A percentile compares a stretch with the other conserved stretches of the same genome.
These are phyloP conservation scores for Pantherophis guttatus DNA, from an alignment of 2,113 vertebrate genomes.

Conservation along the genomic window DNA sequence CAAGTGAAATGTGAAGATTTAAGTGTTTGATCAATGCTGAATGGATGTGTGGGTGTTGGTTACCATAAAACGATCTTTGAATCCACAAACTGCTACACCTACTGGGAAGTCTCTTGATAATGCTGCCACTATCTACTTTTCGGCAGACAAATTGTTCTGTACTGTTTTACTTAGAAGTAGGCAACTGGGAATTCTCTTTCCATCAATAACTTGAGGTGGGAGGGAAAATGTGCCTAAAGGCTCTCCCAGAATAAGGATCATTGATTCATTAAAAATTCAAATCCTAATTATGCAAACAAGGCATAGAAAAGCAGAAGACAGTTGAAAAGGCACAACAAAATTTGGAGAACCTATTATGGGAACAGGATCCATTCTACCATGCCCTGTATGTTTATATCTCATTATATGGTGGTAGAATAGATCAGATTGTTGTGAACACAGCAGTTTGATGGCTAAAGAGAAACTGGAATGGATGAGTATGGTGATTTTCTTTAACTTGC, in stretches of 20 bases:
- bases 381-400: background rate
- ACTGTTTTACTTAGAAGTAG: background rate
- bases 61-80: background rate
- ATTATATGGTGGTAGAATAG: background rate
- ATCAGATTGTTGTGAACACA: background rate
- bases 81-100: background rate
- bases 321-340: background rate
- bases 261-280: background rate
- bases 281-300: background rate
- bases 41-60: background rate
- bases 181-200: background rate
- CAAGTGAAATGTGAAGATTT: background rate
- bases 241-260: background rate
- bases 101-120: background rate
- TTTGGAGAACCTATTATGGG: background rate
- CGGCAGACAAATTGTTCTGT: background rate
- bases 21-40: background rate
- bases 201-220: background rate
- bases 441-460: background rate
- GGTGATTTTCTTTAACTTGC: background rate
- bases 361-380: background rate
- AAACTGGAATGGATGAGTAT: background rate
- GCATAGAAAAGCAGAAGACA: background rate
- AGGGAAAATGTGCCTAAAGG: background rate
- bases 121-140: background rate